Evolutionary conservation across 1,140 invertebrate species (phyloP), one percentile per base, ranked within the genome.

Genomic region (Hyposmocoma kahamanoa): DNA sequence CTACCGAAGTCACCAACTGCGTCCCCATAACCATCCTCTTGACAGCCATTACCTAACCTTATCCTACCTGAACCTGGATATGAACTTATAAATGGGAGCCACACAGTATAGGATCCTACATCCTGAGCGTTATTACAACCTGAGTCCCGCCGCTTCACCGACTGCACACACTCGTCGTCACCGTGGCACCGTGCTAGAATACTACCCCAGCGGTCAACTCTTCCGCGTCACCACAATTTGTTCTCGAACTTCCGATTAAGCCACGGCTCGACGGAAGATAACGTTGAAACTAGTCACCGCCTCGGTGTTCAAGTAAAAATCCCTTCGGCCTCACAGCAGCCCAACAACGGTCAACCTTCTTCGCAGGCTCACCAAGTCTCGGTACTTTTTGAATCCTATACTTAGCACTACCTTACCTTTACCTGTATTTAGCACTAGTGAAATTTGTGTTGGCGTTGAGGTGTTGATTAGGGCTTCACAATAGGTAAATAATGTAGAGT

Each of bases 301-400:
- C 74, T 71, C 64, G 59, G 62, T 76, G 59, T 41, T 41, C 52
- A 54, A 54, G 59, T 60, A 60, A 58, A 79, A 67, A 66, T 73
- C 66, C 75, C 75, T 75, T 68, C 73, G 72, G 75, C 75, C 71
- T 75, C 75, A 81, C 64, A 71, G 77, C 77, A 80, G 71, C 72
- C 71, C 64, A 66, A 74, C 73, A 70, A 69, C 72, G 72, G 51
- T 58, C 70, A 70, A 71, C 76, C 69, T 66, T 56, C 41, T 48
- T 42, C 62, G 62, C 75, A 74, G 71, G 70, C 74, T 74, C 77
- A 84, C 66, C 75, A 81, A 72, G 67, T 72, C 71, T 80, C 74
- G 80, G 80, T 84, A 84, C 74, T 77, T 67, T 81, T 81, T 80
- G 48, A 75, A 79, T 79, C 75, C 80, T 84, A 74, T 81, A 77